Conservation (phyloP, 2,888 invertebrate species). For the Flabesymbios commensalis region DNA sequence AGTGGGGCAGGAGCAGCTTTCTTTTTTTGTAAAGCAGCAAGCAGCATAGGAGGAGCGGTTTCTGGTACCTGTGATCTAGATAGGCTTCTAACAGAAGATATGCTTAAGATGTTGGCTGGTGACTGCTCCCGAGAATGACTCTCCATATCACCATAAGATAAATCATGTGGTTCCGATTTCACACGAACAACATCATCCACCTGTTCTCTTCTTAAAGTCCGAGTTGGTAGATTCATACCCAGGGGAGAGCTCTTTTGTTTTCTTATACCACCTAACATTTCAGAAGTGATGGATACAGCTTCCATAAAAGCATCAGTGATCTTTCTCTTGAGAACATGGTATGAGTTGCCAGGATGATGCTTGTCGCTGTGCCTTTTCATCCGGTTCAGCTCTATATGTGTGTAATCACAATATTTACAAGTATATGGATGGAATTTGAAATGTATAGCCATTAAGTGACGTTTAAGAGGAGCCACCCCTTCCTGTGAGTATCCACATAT, state of each 20-base stretch:
- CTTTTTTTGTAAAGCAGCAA: too few relatives aligned
- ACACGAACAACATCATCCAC: too few relatives aligned
- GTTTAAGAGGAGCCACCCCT: conserved; percentile 14
- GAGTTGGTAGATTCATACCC: not conserved
- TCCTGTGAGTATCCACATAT: conserved; percentile 13
- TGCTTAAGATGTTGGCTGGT: too few relatives aligned
- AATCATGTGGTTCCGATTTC: too few relatives aligned
- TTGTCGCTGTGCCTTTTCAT: conserved; percentile 28
- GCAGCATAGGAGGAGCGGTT: too few relatives aligned
- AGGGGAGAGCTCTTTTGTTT: not conserved
- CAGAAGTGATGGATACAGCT: not conserved
- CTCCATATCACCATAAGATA: too few relatives aligned
- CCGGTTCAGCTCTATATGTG: conserved; percentile 21
- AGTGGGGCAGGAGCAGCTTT: too few relatives aligned
- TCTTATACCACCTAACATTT: not conserved
- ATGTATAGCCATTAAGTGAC: conserved; percentile 26
- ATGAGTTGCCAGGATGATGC: conserved; percentile 17
- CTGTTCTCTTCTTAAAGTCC: too few relatives aligned
- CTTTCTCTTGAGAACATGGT: not conserved
- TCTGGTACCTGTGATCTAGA: too few relatives aligned
- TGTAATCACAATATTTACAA: conserved; percentile 29
- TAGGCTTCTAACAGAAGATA: too few relatives aligned
- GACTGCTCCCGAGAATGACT: too few relatives aligned
- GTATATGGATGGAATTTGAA: conserved; percentile 30
- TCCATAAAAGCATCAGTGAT: not conserved